phyloP scores from a whole-genome alignment of 2,888 invertebrate genomes.

The Quadriops clusia region DNA sequence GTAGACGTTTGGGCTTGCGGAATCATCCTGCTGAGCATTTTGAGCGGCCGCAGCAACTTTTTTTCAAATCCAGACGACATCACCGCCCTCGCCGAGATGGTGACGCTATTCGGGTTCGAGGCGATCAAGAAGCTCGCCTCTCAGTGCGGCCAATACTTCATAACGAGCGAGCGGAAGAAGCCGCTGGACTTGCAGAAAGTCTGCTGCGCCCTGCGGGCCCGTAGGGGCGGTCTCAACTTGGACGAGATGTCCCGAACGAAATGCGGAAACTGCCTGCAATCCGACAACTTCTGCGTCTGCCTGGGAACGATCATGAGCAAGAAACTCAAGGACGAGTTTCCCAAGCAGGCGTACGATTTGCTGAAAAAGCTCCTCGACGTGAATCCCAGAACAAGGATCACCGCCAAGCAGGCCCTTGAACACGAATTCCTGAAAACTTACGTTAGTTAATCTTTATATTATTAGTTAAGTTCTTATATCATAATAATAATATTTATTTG shows the following conservation, averaged over 20 bases:
- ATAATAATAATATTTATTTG: no score
- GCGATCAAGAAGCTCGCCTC: constrained; percentile 55
- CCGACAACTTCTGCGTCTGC: constrained; percentile 34
- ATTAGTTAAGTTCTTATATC: no score
- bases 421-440: constrained; percentile 66
- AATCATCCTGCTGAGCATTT: constrained; percentile 65
- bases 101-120: constrained; percentile 63
- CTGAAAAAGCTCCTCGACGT: constrained; percentile 60
- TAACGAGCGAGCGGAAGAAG: constrained; percentile 40
- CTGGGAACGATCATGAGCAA: constrained; percentile 20
- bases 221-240: constrained; percentile 18
- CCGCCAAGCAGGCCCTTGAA: constrained; percentile 59
- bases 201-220: constrained; percentile 36
- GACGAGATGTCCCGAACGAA: no score
- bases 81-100: constrained; percentile 71
- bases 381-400: constrained; percentile 62
- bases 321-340: constrained; percentile 37
- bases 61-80: constrained; percentile 71
- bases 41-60: constrained; percentile 73
- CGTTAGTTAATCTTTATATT: no score
- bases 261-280: constrained; percentile 36
- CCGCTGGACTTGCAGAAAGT: constrained; percentile 39
- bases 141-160: constrained; percentile 49
- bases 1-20: constrained; percentile 84
- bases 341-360: constrained; percentile 62